Conservation (phyloP, 2,113 vertebrate genomes). For the Myiozetetes cayanensis region DNA sequence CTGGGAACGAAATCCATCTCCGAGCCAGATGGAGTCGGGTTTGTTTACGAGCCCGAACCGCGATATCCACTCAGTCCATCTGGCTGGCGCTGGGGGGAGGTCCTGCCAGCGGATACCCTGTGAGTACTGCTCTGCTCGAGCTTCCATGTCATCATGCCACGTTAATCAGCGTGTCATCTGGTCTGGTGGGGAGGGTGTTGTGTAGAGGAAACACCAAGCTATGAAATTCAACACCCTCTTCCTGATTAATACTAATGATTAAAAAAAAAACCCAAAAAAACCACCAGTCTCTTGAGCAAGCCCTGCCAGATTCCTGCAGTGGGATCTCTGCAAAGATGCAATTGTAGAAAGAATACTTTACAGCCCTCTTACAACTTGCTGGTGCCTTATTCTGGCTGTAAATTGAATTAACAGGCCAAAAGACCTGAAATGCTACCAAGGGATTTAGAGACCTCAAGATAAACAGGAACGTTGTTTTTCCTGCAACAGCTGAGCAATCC, state of each 20-base stretch:
- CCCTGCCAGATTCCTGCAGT: not conserved
- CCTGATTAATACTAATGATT: not conserved
- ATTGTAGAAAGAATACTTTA: not conserved
- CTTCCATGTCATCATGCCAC: not conserved
- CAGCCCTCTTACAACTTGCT: not conserved
- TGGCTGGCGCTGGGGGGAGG: not conserved
- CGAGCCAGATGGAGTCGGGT: constrained; percentile 26
- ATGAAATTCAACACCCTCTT: not conserved
- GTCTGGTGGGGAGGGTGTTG: not conserved
- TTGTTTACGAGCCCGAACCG: not conserved
- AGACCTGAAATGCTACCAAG: not conserved
- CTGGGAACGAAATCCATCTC: constrained; percentile 11
- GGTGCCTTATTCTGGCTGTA: not conserved
- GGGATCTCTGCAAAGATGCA: not conserved
- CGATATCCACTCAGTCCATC: not conserved
- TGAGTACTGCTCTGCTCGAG: not conserved
- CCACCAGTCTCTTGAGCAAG: not conserved
- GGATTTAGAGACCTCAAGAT: not conserved
- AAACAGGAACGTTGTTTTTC: not conserved
- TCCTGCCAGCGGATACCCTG: not conserved
- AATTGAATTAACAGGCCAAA: not conserved
- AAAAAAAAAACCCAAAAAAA: too few relatives aligned
- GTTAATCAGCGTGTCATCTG: not conserved
- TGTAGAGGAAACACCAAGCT: not conserved
- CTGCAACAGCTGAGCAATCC: not conserved